Evolutionary conservation across 2,113 vertebrate genomes (phyloP), one percentile per base, ranked within the genome.

Genomic region (Bubo blakistoni): DNA sequence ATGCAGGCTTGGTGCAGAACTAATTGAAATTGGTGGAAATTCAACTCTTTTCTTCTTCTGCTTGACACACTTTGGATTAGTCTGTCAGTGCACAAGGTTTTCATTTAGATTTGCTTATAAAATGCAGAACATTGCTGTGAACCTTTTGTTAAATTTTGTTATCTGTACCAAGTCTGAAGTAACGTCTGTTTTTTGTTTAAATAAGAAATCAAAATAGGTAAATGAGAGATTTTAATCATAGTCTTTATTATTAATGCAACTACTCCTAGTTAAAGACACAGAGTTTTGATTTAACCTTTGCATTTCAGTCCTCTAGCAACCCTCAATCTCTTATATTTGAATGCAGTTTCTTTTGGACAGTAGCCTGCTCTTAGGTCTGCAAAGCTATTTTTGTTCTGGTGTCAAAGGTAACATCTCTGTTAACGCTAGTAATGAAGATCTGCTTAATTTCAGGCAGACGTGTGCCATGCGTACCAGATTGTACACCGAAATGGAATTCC

Each of bases 381-480:
- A 58, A 54, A 83, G 14, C 51, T 58, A 1, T 65, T 90, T 84
- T 67, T 86, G 29, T 84, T 78, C 24, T 87, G 19, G 5, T 81
- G 22, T 47, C 61, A 70, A 76, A 77, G 21, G 5, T 52, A 38
- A 44, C 51, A 46, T 69, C 54, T 89, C 65, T 62, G 12, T 76
- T 91, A 81, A 87, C 69, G 58, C 52, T n/a, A 36, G 10, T 92
- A 80, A 97, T 88, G 78, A 89, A 81, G 38, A 65, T 46, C 22
- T 81, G 27, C 5, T 90, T 66, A 51, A 58, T 96, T 74, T 63
- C 96, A 99, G 99, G 99, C 99, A 1, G 99, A 99, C 3, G 99
- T 97, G 3, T 99, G 99, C 97, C 99, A 99, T 3, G 99, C 99
- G 0, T 99, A 99, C 94, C 99, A 99, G 98, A 99, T 99, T 6